Percentiles rank a stretch among this genome's conserved stretches.
Evolutionary conservation across 2,888 invertebrate species (phyloP).

Genomic region (Oxytorus armatus): DNA sequence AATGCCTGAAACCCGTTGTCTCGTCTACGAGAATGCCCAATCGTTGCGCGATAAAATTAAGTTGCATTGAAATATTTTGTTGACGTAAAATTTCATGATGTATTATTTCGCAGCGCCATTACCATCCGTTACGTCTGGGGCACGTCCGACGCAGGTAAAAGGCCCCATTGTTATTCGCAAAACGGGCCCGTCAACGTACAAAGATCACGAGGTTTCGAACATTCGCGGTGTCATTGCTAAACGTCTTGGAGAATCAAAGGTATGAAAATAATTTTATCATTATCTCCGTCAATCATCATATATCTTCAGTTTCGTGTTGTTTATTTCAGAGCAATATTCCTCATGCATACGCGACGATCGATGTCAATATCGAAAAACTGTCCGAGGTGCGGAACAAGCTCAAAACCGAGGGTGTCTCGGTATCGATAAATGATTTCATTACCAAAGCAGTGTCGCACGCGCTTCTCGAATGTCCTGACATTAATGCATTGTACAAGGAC

Average conservation of each 20-base stretch:
- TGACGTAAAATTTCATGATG: not conserved
- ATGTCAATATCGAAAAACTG: slow-evolving; percentile 86
- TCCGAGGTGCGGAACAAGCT: slow-evolving; percentile 85
- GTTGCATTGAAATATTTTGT: not conserved
- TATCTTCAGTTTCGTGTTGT: slow-evolving; percentile 31
- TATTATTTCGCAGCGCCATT: no score
- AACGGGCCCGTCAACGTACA: slow-evolving; percentile 81
- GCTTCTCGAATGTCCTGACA: slow-evolving; percentile 85
- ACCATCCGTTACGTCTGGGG: slow-evolving; percentile 45
- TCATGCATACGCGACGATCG: slow-evolving; percentile 88
- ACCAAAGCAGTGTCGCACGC: slow-evolving; percentile 88
- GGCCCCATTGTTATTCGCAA: slow-evolving; percentile 65
- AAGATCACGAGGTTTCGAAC: slow-evolving; percentile 86
- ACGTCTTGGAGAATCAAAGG: slow-evolving; percentile 88
- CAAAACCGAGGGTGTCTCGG: slow-evolving; percentile 85
- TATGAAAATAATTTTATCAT: slow-evolving; percentile 68
- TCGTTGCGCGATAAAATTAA: no score
- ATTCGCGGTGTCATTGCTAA: slow-evolving; percentile 88
- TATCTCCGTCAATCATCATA: not conserved
- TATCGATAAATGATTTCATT: slow-evolving; percentile 89
- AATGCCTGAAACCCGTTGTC: no score
- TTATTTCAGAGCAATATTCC: slow-evolving; percentile 87
- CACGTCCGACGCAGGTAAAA: slow-evolving; percentile 22
- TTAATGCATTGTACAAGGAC: slow-evolving; percentile 85
- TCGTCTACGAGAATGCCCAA: no score